Evolutionary conservation across 1,140 invertebrate genomes (phyloP).

Genomic region (Globodera rostochiensis): DNA sequence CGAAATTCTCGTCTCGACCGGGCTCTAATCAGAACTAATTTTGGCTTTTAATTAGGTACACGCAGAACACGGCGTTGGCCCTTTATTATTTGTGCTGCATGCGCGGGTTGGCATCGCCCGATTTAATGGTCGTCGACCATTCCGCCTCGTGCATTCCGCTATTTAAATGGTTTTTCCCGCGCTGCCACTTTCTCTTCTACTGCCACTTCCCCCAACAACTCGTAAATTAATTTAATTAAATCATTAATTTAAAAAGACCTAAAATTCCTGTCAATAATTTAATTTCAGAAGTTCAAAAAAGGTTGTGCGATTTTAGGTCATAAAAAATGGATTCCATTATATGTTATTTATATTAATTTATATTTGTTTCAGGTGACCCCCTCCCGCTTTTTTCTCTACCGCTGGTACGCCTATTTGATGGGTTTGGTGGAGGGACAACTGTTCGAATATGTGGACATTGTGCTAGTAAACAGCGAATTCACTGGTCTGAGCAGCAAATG

Average conservation of each 20-base stretch:
- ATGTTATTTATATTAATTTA: too few relatives aligned
- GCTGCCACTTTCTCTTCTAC: slow-evolving; percentile 59
- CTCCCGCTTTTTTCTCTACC: slow-evolving; percentile 64
- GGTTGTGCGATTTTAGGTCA: too few relatives aligned
- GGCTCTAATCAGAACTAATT: background rate
- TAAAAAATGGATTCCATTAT: too few relatives aligned
- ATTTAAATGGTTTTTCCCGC: slow-evolving; percentile 63
- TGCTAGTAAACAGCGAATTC: slow-evolving; percentile 65
- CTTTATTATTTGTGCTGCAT: slow-evolving; percentile 9
- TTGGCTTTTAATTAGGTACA: background rate
- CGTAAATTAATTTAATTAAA: slow-evolving; percentile 23
- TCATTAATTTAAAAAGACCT: background rate
- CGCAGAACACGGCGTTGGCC: slow-evolving; percentile 22
- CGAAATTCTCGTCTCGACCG: too few relatives aligned
- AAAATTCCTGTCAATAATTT: background rate
- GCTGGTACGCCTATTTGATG: slow-evolving; percentile 62
- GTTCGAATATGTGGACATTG: slow-evolving; percentile 56
- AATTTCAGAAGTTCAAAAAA: too few relatives aligned
- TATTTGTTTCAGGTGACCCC: slow-evolving; percentile 43
- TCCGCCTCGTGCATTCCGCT: slow-evolving; percentile 63
- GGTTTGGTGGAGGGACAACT: slow-evolving; percentile 58
- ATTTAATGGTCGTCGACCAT: slow-evolving; percentile 62
- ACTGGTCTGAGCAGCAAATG: slow-evolving; percentile 49
- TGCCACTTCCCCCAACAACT: slow-evolving; percentile 65
- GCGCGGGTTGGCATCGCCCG: slow-evolving; percentile 48